Evolutionary conservation across 1,140 invertebrate genomes (phyloP).

Genomic region (Zaprionus gabonicus): DNA sequence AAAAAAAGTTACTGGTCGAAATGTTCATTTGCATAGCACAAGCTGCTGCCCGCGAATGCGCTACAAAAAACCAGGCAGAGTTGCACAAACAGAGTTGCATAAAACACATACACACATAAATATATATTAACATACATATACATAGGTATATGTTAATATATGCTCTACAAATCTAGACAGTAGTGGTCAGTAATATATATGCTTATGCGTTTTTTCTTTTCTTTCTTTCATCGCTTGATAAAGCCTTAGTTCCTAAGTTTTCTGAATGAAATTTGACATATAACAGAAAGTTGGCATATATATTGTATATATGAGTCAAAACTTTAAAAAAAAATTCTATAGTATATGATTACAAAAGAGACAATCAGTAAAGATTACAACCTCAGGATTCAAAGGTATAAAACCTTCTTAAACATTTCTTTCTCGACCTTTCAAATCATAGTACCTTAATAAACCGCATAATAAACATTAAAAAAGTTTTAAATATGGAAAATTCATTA

Average conservation of each 20-base stretch:
- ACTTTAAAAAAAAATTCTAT: too few relatives aligned
- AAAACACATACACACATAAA: conserved; percentile 30
- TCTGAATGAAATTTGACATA: not conserved
- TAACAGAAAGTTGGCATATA: too few relatives aligned
- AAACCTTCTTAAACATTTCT: too few relatives aligned
- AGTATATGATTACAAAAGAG: too few relatives aligned
- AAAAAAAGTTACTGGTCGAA: conserved; percentile 61
- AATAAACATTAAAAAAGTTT: too few relatives aligned
- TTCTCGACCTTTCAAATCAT: too few relatives aligned
- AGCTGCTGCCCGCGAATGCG: conserved; percentile 60
- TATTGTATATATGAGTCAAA: too few relatives aligned
- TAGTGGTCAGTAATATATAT: not conserved
- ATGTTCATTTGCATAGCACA: conserved; percentile 74
- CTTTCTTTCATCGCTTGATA: not conserved
- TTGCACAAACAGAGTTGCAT: conserved; percentile 27
- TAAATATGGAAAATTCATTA: too few relatives aligned
- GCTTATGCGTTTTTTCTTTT: not conserved
- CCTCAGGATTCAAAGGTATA: too few relatives aligned
- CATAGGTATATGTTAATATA: not conserved
- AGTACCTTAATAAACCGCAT: too few relatives aligned
- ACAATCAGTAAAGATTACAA: too few relatives aligned
- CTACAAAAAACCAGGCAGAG: conserved; percentile 21
- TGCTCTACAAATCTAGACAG: not conserved
- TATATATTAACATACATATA: conserved; percentile 12
- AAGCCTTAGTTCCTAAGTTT: not conserved